Base-by-base conservation (phyloP, 2,113 vertebrate species). In the Nansenia antarctica region DNA sequence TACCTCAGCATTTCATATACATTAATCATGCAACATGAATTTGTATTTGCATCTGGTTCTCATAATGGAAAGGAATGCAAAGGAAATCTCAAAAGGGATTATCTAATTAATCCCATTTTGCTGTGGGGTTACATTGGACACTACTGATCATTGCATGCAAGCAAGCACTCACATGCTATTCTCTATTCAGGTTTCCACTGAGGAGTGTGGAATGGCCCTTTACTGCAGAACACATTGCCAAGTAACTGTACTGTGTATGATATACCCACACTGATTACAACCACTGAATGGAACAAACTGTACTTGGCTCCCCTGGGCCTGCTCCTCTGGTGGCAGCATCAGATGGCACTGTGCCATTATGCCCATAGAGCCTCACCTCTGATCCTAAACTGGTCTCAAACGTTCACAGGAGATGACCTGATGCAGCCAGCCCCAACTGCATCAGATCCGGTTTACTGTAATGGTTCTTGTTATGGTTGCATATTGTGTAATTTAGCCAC, bases 41-140 rank as follows among this genome's bases (percentile, higher is more conserved):
- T 55, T 31, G 37, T 58, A 26, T 73, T 71, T 71, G 55, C 80
- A 85, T 75, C 70, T 82, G 83, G 73, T 77, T 80, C 75, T 63
- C 45, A 77, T 80, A 63, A 62, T 67, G 18, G 53, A 42, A 18
- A 20, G 24, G 67, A 67, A 75, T 20, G 57, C 24, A 64, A 42
- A 52, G 12, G 0, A 15, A 47, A 37, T 67, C 65, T 76, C 55
- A 20, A 9, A 73, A 49, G 45, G 52, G 70, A 76, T 76, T 59
- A 67, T 71, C 26, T 53, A 61, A 69, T 73, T 58, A 78, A 78
- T 77, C 27, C 24, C 18, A 24, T 45, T 60, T 65, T 69, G 37
- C 31, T 15, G 45, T 35, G 24, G n/a, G 58, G 58, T 20, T 53
- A 32, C 45, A 20, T 9, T 52, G 14, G 9, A 24, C 24, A 29